Conservation (phyloP, 2,797 vertebrate genomes). For the Sebastes wilsoni region DNA sequence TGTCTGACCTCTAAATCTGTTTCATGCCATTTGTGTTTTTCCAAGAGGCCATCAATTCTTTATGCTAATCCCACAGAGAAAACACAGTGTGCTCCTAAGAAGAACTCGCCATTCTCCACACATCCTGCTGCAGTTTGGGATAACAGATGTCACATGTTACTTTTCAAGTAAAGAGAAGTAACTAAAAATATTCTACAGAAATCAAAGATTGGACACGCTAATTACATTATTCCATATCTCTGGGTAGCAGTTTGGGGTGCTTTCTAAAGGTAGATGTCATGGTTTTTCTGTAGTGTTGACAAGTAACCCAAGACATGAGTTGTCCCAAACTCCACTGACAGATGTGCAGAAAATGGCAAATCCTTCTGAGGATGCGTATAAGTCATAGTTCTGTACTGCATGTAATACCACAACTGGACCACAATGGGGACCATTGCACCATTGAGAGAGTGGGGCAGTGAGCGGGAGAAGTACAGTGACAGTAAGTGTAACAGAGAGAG, state of each 20-base stretch:
- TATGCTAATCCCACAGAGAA: constrained; percentile 66
- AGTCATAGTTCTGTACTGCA: constrained; percentile 54
- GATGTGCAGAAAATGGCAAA: constrained; percentile 55
- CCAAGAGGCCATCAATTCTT: constrained; percentile 71
- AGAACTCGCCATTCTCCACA: constrained; percentile 59
- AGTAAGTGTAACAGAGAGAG: constrained; percentile 49
- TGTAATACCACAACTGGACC: constrained; percentile 68
- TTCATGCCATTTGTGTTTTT: constrained; percentile 69
- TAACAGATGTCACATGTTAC: constrained; percentile 47
- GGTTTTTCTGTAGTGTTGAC: constrained; percentile 15
- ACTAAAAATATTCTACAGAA: background rate
- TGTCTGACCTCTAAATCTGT: constrained; percentile 35
- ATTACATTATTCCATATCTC: background rate
- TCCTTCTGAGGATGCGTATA: constrained; percentile 50
- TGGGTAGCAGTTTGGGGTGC: background rate
- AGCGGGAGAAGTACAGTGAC: constrained; percentile 66
- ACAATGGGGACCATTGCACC: constrained; percentile 68
- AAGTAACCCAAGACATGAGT: constrained; percentile 44
- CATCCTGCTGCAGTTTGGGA: constrained; percentile 55
- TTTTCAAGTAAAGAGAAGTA: constrained; percentile 24
- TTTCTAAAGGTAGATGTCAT: background rate
- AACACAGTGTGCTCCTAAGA: constrained; percentile 52
- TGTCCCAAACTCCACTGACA: constrained; percentile 47
- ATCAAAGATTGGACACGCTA: background rate
- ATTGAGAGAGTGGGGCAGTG: constrained; percentile 55